Percentiles rank a stretch among this genome's conserved stretches.
These are phyloP conservation scores for Orestias chungarensis DNA, from an alignment of 2,797 vertebrate genomes.

Conservation along the genomic window DNA sequence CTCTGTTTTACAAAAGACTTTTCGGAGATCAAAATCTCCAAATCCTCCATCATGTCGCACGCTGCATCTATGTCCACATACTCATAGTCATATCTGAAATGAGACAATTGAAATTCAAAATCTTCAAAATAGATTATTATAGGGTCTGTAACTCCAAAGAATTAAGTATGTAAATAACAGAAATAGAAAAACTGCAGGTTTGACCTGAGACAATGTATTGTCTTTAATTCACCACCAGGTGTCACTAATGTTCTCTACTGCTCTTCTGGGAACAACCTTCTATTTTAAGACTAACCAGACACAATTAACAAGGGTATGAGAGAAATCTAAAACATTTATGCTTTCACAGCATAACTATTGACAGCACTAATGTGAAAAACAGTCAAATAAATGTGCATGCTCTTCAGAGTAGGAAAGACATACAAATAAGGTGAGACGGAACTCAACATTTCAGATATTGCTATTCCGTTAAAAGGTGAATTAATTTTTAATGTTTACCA, in stretches of 20 bases:
- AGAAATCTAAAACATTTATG: not conserved
- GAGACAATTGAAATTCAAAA: too few species aligned
- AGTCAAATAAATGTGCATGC: too few species aligned
- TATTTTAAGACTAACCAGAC: not conserved
- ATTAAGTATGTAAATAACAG: not conserved
- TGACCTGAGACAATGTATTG: not conserved
- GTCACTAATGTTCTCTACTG: not conserved
- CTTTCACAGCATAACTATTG: not conserved
- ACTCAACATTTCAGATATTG: not conserved
- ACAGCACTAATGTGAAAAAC: too few species aligned
- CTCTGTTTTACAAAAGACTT: conserved; percentile 89
- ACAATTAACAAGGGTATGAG: too few species aligned
- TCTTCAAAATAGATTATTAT: not conserved
- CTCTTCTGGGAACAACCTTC: not conserved
- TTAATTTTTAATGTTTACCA: not conserved
- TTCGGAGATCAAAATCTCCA: conserved; percentile 88
- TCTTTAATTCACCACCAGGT: not conserved
- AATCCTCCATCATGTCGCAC: conserved; percentile 94
- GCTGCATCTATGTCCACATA: conserved; percentile 91
- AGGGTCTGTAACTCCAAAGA: not conserved
- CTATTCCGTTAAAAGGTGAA: not conserved
- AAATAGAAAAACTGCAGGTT: not conserved
- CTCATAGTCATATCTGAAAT: conserved; percentile 96
- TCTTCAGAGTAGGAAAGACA: not conserved
- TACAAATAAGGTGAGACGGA: not conserved